These are phyloP conservation scores for Cheilosia scutellata DNA, from an alignment of 2,888 invertebrate species.

Conservation along the genomic window DNA sequence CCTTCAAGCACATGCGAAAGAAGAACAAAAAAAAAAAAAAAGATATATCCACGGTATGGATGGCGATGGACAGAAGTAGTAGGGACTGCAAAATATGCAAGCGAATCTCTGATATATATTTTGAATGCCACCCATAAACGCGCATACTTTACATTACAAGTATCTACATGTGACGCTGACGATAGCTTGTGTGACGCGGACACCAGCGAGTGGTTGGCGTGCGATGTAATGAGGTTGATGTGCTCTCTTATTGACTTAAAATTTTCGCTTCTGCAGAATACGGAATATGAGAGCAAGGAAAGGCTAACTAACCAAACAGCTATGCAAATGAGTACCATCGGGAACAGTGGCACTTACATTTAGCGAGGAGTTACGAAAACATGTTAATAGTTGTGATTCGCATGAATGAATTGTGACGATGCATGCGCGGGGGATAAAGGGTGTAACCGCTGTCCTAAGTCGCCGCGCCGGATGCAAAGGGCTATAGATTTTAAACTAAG, in stretches of 20 bases:
- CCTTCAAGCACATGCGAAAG: constrained; percentile 52
- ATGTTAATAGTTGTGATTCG: constrained; percentile 71
- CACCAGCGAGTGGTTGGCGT: constrained; percentile 42
- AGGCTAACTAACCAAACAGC: constrained; percentile 72
- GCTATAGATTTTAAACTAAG: constrained; percentile 40
- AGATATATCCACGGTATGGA: background rate
- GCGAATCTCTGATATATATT: constrained; percentile 69
- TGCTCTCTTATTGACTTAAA: constrained; percentile 74
- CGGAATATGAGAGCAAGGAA: constrained; percentile 39
- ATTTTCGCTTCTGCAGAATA: constrained; percentile 39
- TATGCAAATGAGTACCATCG: constrained; percentile 69
- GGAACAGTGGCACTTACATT: constrained; percentile 69
- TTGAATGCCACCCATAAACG: constrained; percentile 73
- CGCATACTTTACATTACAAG: constrained; percentile 59
- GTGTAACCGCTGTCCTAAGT: constrained; percentile 14
- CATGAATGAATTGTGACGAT: constrained; percentile 66
- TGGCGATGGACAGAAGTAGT: constrained; percentile 20
- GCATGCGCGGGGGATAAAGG: constrained; percentile 29
- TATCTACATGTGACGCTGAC: constrained; percentile 51
- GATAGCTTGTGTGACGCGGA: constrained; percentile 40
- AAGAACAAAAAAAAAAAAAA: constrained; percentile 16
- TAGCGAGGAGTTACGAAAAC: constrained; percentile 68
- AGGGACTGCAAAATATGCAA: constrained; percentile 37
- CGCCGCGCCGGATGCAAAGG: constrained; percentile 28
- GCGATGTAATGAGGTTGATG: constrained; percentile 71